Percentiles rank a stretch among this genome's conserved stretches.
phyloP scores from a whole-genome alignment of 2,113 vertebrate genomes.

The Lutjanus erythropterus region DNA sequence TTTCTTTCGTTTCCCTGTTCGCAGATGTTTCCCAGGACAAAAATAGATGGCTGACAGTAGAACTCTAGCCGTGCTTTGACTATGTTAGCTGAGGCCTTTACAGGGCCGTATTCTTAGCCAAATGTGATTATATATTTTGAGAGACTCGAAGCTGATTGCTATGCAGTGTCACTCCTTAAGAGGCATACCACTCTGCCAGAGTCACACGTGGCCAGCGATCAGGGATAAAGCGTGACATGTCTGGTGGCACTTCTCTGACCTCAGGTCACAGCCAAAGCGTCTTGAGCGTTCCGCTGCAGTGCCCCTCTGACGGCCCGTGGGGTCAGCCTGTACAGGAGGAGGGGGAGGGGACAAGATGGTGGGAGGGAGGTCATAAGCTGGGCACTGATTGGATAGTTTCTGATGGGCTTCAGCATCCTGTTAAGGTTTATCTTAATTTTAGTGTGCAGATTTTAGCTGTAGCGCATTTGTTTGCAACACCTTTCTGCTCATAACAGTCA shows the following conservation, averaged over 20 bases:
- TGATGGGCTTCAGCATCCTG: background rate
- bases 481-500: background rate
- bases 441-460: background rate
- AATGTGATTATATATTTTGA: conserved; percentile 73
- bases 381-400: conserved; percentile 26
- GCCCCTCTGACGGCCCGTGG: conserved; percentile 64
- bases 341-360: conserved; percentile 1
- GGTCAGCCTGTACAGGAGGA: conserved; percentile 52
- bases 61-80: conserved; percentile 9
- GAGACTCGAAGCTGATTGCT: conserved; percentile 58
- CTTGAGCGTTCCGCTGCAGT: conserved; percentile 66
- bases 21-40: conserved; percentile 17
- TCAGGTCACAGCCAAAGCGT: conserved; percentile 73
- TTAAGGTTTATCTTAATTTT: background rate
- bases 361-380: conserved; percentile 7
- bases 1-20: conserved; percentile 34
- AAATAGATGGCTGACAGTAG: conserved; percentile 50
- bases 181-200: conserved; percentile 61
- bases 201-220: conserved; percentile 75
- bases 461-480: background rate
- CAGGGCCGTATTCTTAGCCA: conserved; percentile 42
- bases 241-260: conserved; percentile 80
- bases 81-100: conserved; percentile 39
- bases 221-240: conserved; percentile 79
- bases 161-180: conserved; percentile 68